Conservation (phyloP, 2,113 vertebrate species). For the Corydoras maculifer region DNA sequence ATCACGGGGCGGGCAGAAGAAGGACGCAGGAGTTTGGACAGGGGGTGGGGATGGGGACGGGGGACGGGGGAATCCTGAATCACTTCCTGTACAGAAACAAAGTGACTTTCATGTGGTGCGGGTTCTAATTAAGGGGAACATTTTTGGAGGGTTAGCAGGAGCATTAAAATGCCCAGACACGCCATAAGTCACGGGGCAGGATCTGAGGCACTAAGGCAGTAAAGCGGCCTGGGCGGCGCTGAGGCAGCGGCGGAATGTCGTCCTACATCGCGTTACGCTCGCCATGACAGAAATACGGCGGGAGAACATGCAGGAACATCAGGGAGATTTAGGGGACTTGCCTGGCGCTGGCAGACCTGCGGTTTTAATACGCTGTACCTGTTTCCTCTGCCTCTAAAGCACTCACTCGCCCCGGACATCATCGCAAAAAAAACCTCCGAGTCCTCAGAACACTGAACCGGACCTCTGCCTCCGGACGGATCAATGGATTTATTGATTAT, state of each 20-base stretch:
- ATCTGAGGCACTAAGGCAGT: constrained; percentile 37
- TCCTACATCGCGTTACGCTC: constrained; percentile 40
- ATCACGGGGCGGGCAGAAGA: constrained; percentile 48
- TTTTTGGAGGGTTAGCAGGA: constrained; percentile 44
- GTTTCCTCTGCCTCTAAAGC: too few species aligned
- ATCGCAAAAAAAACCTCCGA: too few species aligned
- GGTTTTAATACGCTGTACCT: too few species aligned
- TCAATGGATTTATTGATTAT: too few species aligned
- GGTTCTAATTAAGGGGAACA: constrained; percentile 49
- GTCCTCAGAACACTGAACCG: too few species aligned
- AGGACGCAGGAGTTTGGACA: constrained; percentile 48
- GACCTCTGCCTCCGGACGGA: too few species aligned
- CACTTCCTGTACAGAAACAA: constrained; percentile 53
- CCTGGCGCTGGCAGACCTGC: constrained; percentile 31
- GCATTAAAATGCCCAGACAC: constrained; percentile 42
- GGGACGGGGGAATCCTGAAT: constrained; percentile 49
- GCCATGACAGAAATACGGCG: constrained; percentile 47
- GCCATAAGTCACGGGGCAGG: constrained; percentile 44
- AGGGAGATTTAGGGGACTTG: constrained; percentile 47
- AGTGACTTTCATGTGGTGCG: constrained; percentile 53
- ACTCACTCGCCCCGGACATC: too few species aligned
- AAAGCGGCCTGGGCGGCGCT: constrained; percentile 33
- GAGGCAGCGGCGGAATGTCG: constrained; percentile 41
- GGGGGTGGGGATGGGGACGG: not conserved
- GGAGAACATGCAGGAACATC: constrained; percentile 40